Percentiles rank a stretch among this genome's conserved stretches.
These are phyloP conservation scores for Atherinosoma microstoma DNA, from an alignment of 2,797 vertebrate species.

Conservation along the genomic window DNA sequence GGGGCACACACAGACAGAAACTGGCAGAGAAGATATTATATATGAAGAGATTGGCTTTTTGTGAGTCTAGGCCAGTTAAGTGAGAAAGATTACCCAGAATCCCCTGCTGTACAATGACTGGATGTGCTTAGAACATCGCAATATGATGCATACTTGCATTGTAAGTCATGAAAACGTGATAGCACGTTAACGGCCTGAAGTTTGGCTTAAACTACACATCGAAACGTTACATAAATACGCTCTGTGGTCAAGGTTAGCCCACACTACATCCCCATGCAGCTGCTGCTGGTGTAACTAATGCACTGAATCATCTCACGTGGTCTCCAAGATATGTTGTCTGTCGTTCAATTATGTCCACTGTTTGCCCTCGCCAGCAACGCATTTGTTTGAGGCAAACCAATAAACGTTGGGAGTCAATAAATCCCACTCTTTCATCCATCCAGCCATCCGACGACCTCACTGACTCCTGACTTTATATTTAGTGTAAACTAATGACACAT, in stretches of 20 bases:
- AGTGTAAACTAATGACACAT: constrained; percentile 66
- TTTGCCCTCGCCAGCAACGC: constrained; percentile 40
- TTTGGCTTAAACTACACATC: constrained; percentile 2
- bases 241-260: constrained; percentile 33
- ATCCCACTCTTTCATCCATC: constrained; percentile 21
- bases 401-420: constrained; percentile 53
- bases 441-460: constrained; percentile 41
- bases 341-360: constrained; percentile 37
- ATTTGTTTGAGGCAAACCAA: constrained; percentile 53
- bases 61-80: constrained; percentile 22
- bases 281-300: constrained; percentile 19
- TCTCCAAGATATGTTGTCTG: constrained; percentile 26
- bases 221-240: constrained; percentile 25
- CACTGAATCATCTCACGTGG: constrained; percentile 45
- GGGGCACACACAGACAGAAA: constrained; percentile 4
- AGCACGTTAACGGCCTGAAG: not conserved
- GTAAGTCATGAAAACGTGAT: constrained; percentile 20
- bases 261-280: constrained; percentile 15
- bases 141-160: constrained; percentile 12
- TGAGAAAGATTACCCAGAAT: constrained; percentile 47
- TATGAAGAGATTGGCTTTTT: constrained; percentile 39
- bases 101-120: constrained; percentile 28
- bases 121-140: constrained; percentile 18
- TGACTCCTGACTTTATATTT: constrained; percentile 69
- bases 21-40: constrained; percentile 27